Percentiles rank a stretch among this genome's conserved stretches.
Evolutionary conservation across 2,888 invertebrate genomes (phyloP).

Genomic region (Alitta virens): DNA sequence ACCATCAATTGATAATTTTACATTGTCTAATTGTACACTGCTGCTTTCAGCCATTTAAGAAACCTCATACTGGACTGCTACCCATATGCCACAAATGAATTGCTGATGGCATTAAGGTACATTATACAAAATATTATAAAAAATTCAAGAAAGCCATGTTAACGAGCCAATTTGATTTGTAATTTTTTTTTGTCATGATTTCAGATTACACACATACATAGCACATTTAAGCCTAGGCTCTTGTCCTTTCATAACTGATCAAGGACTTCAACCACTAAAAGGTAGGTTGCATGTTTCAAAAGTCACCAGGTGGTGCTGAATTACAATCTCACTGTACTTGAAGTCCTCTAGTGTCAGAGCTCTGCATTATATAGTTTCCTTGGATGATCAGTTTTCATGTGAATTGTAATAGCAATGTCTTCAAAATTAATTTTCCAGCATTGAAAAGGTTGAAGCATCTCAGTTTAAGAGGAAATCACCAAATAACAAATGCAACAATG

Average conservation of each 20-base stretch:
- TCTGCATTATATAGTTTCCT: too few species aligned
- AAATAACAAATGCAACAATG: conserved; percentile 45
- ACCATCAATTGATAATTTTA: too few species aligned
- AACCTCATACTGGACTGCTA: conserved; percentile 47
- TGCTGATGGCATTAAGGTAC: conserved; percentile 45
- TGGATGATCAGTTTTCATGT: too few species aligned
- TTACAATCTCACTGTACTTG: too few species aligned
- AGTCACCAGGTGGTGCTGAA: background rate
- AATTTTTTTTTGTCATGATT: conserved; percentile 9
- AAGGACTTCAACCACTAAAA: conserved; percentile 40
- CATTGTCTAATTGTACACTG: too few species aligned
- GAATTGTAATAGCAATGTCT: too few species aligned
- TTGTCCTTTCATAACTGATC: conserved; percentile 51
- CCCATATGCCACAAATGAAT: conserved; percentile 50
- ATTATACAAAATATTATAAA: background rate
- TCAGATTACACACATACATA: conserved; percentile 41
- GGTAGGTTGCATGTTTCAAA: conserved; percentile 30
- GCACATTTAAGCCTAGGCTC: conserved; percentile 44
- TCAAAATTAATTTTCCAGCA: conserved; percentile 31
- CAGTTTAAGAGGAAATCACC: conserved; percentile 44
- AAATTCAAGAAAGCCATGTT: background rate
- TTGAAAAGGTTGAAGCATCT: conserved; percentile 44
- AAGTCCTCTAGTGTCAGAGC: too few species aligned
- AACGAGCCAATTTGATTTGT: too few species aligned
- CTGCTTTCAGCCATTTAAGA: conserved; percentile 41